phyloP scores from a whole-genome alignment of 2,888 invertebrate species.

The Eudasyphora cyanicolor region DNA sequence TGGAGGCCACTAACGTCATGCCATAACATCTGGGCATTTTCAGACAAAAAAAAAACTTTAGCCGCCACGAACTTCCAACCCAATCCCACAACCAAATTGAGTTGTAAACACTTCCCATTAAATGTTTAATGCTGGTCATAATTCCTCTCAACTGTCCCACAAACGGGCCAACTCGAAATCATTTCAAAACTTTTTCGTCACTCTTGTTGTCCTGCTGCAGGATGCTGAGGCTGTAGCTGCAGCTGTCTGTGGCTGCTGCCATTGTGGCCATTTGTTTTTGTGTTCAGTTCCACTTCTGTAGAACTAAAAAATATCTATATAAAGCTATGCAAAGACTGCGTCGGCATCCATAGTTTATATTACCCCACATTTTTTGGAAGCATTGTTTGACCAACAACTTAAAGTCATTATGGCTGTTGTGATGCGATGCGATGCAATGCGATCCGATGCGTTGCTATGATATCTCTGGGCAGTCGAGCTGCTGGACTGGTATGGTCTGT shows the following conservation, averaged over 20 bases:
- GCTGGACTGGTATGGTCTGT: no score
- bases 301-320: not conserved
- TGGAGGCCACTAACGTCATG: no score
- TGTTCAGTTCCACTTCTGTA: not conserved
- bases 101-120: slow-evolving; percentile 34
- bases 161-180: not conserved
- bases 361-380: not conserved
- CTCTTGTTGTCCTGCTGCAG: not conserved
- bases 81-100: slow-evolving; percentile 5
- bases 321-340: no score
- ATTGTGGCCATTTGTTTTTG: no score
- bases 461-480: not conserved
- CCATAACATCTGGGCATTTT: not conserved
- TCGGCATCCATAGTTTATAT: slow-evolving; percentile 10
- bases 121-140: slow-evolving; percentile 18
- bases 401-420: slow-evolving; percentile 40
- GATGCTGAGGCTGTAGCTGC: not conserved
- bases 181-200: not conserved
- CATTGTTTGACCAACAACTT: slow-evolving; percentile 42
- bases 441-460: not conserved
- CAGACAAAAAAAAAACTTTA: not conserved
- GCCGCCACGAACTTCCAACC: no score
- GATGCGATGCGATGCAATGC: not conserved
- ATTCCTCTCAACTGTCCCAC: slow-evolving; percentile 13
- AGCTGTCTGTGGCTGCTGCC: not conserved